phyloP scores from a whole-genome alignment of 2,888 invertebrate genomes.

The Eugnorisma glareosa region DNA sequence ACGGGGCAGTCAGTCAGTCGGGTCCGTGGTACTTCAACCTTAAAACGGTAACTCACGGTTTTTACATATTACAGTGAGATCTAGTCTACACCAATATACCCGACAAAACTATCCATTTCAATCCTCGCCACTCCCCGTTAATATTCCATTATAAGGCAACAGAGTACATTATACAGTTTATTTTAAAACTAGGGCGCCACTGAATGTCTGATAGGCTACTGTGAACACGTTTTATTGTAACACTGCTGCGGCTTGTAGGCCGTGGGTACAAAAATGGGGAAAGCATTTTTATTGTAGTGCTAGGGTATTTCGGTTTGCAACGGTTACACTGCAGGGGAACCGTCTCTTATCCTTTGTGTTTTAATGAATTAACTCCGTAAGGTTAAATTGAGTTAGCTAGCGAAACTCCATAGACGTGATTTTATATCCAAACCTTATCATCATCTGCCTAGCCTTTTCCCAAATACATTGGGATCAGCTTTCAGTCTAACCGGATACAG shows the following conservation, averaged over 20 bases:
- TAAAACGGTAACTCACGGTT: too few relatives aligned
- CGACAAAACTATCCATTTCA: conserved; percentile 1
- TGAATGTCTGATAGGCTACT: conserved; percentile 53
- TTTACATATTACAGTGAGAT: not conserved
- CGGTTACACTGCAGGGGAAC: too few relatives aligned
- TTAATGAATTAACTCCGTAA: too few relatives aligned
- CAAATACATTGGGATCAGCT: too few relatives aligned
- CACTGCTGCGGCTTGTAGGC: conserved; percentile 11
- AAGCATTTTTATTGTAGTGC: not conserved
- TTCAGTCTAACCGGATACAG: too few relatives aligned
- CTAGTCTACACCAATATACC: not conserved
- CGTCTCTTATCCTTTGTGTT: too few relatives aligned
- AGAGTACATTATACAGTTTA: conserved; percentile 43
- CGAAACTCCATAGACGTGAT: too few relatives aligned
- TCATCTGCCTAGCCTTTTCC: too few relatives aligned
- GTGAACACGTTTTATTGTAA: conserved; percentile 43
- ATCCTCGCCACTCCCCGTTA: not conserved
- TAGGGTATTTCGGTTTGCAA: not conserved
- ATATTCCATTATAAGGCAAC: conserved; percentile 39
- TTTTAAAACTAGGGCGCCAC: conserved; percentile 52
- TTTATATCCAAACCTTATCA: too few relatives aligned
- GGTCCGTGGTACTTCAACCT: too few relatives aligned
- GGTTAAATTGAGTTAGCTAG: too few relatives aligned
- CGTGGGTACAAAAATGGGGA: not conserved
- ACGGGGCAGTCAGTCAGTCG: too few relatives aligned